Evolutionary conservation across 2,797 vertebrate species (phyloP).

Genomic region (Antennarius maculatus): DNA sequence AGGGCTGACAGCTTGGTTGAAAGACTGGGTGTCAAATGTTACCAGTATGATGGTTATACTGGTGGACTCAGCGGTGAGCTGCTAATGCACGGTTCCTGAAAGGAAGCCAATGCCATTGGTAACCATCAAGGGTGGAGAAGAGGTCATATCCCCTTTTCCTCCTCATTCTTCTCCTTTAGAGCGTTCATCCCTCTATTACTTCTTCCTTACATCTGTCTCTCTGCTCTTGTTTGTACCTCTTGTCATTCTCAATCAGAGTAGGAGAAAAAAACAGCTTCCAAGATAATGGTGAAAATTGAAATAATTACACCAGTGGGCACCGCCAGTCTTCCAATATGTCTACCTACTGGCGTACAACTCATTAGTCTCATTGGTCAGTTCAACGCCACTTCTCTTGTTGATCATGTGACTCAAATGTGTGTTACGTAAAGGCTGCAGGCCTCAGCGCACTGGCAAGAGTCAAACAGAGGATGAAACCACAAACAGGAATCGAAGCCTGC

Average conservation of each 20-base stretch:
- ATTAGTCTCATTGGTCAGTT: slow-evolving; percentile 26
- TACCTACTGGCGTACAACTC: background rate
- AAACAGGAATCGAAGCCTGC: slow-evolving; percentile 52
- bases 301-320: slow-evolving; percentile 13
- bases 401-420: slow-evolving; percentile 47
- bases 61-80: slow-evolving; percentile 57
- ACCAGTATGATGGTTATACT: slow-evolving; percentile 28
- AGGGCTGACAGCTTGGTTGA: slow-evolving; percentile 14
- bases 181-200: slow-evolving; percentile 19
- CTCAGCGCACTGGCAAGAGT: slow-evolving; percentile 27
- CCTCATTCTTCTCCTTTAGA: slow-evolving; percentile 21
- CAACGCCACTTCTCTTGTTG: slow-evolving; percentile 41
- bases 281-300: slow-evolving; percentile 22
- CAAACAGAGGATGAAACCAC: slow-evolving; percentile 41
- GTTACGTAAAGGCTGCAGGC: slow-evolving; percentile 61
- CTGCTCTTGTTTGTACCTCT: slow-evolving; percentile 5
- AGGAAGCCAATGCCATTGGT: slow-evolving; percentile 64
- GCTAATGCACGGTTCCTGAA: slow-evolving; percentile 71
- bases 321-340: background rate
- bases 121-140: slow-evolving; percentile 60
- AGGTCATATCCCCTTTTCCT: slow-evolving; percentile 47
- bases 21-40: slow-evolving; percentile 35
- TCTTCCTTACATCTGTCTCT: slow-evolving; percentile 7
- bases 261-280: slow-evolving; percentile 16
- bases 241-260: slow-evolving; percentile 21